Base-by-base conservation (phyloP, 1,140 invertebrate species). In the Drosophila chauvacae region DNA sequence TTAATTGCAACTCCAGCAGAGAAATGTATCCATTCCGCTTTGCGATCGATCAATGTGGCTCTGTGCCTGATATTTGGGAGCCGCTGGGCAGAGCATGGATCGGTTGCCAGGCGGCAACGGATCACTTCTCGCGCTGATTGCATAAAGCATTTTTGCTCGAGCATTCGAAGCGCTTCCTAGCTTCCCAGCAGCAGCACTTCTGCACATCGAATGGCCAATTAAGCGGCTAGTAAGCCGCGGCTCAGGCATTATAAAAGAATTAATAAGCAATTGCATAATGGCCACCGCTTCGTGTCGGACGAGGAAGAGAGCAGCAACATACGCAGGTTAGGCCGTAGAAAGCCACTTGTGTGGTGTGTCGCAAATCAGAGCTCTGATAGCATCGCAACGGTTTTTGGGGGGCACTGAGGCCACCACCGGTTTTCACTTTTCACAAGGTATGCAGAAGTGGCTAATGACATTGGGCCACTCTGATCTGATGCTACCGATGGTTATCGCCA, bases 231-330 rank as follows among this genome's bases (percentile, higher is more conserved):
- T 48, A 69, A 50, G 62, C 39, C 64, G 77, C 61, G 56, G 58
- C 20, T 55, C 76, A 48, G 18, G 44, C 65, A 71, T 70, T 65
- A 69, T 76, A 71, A 79, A 80, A 87, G 83, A 87, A 87, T 87
- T 87, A 82, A 82, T 82, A 73, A 77, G 50, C 63, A 58, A 68
- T 86, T 86, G 62, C 83, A 86, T 87, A 81, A 87, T 59, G 47
- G 13, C 33, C 30, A 23, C 4, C 30, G 37, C 58, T 77, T 68
- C 68, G 80, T 77, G 62, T 60, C 37, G 33, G 51, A 85, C 68
- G 50, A 81, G 82, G 77, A 85, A 85, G 82, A 70, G 33, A 58
- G 63, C 33, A 26, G 16, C 10, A 33, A 51, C 44, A 51, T 65
- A 84, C 72, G 81, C 81, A 77, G 63, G 61, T 59, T 64, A 18